These are phyloP conservation scores for Heliconius sara DNA, from an alignment of 2,888 invertebrate genomes.

Conservation along the genomic window DNA sequence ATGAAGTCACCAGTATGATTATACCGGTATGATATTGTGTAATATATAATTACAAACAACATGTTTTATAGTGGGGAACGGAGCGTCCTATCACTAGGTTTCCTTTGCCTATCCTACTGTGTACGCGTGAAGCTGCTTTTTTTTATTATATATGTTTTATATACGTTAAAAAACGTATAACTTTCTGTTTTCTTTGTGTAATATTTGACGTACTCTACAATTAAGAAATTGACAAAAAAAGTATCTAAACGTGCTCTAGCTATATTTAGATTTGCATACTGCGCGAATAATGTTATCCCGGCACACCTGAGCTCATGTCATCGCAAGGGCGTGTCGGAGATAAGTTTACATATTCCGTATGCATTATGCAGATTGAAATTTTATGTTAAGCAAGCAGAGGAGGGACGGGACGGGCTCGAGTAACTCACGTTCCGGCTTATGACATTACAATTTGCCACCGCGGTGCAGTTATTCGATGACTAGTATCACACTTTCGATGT, in stretches of 20 bases:
- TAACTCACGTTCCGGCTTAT: conserved; percentile 46
- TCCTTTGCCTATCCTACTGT: too few species aligned
- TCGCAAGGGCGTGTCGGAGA: conserved; percentile 80
- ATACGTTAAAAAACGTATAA: background rate
- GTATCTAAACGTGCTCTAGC: conserved; percentile 53
- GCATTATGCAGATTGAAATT: conserved; percentile 83
- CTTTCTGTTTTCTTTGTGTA: background rate
- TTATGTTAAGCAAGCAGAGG: conserved; percentile 75
- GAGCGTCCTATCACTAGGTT: too few species aligned
- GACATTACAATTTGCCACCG: conserved; percentile 65
- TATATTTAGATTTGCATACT: conserved; percentile 80
- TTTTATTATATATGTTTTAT: too few species aligned
- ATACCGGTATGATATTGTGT: background rate
- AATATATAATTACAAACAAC: background rate
- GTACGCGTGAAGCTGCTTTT: too few species aligned
- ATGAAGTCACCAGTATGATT: background rate
- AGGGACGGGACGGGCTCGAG: conserved; percentile 46
- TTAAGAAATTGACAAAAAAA: too few species aligned
- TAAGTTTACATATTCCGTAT: conserved; percentile 83
- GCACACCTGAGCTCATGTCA: conserved; percentile 79
- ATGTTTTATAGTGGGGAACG: too few species aligned
- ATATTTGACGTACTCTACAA: background rate
- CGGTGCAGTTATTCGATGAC: conserved; percentile 33
- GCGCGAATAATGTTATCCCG: conserved; percentile 81
- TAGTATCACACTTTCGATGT: background rate